Percentiles rank a stretch among this genome's conserved stretches.
phyloP scores from a whole-genome alignment of 2,888 invertebrate species.

The Folsomia manolachei region DNA sequence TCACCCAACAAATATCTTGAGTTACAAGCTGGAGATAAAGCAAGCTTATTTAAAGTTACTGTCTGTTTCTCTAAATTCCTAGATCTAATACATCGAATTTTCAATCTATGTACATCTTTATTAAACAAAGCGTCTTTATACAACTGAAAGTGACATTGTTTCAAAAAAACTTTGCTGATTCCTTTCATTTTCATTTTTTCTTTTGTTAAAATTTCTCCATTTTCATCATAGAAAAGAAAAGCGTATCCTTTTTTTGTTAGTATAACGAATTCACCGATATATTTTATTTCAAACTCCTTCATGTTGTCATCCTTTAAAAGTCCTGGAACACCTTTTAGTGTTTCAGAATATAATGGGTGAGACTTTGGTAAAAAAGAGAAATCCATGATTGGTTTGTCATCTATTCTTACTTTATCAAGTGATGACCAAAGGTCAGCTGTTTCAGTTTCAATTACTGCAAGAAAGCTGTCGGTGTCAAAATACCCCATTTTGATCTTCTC shows the following conservation, averaged over 20 bases:
- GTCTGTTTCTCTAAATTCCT: background rate
- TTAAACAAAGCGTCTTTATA: background rate
- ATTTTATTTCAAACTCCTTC: background rate
- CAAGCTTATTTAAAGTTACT: background rate
- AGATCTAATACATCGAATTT: background rate
- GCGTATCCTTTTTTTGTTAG: background rate
- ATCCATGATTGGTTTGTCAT: conserved; percentile 1
- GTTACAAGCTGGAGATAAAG: background rate
- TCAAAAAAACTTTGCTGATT: background rate
- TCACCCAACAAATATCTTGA: background rate
- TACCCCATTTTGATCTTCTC: background rate
- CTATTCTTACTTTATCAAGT: background rate
- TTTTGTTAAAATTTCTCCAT: background rate
- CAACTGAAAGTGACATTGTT: background rate
- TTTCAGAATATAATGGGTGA: background rate
- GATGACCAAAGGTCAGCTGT: background rate
- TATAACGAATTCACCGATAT: background rate
- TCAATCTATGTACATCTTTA: background rate
- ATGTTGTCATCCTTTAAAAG: background rate
- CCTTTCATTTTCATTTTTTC: background rate
- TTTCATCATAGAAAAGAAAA: background rate
- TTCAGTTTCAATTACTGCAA: background rate
- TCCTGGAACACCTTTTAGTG: background rate
- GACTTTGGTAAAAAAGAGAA: background rate
- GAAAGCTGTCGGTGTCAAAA: background rate